These are phyloP conservation scores for Trogon melanurus DNA, from an alignment of 2,113 vertebrate species.

Conservation along the genomic window DNA sequence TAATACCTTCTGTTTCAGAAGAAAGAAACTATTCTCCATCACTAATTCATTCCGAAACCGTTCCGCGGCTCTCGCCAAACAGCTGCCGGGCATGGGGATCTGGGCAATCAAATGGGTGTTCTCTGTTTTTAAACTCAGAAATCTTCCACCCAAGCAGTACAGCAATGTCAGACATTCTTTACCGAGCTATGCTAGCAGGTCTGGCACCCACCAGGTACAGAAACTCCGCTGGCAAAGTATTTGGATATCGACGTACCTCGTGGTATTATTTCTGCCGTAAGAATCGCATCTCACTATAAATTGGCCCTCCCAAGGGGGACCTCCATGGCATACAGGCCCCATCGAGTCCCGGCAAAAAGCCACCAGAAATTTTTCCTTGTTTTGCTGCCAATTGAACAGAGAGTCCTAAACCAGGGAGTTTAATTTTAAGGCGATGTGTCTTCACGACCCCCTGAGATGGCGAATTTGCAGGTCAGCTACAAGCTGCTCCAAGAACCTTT, in stretches of 20 bases:
- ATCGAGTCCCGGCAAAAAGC: not conserved
- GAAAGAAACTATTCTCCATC: constrained; percentile 42
- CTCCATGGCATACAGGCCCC: not conserved
- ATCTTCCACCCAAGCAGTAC: not conserved
- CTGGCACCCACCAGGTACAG: not conserved
- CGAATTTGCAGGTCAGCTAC: not conserved
- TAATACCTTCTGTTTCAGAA: constrained; percentile 50
- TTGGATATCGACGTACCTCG: not conserved
- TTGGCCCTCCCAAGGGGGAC: not conserved
- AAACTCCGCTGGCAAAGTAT: not conserved
- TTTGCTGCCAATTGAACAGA: not conserved
- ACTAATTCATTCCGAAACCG: constrained; percentile 46
- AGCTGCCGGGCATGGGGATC: constrained; percentile 38
- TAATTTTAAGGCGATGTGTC: not conserved
- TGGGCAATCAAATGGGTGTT: constrained; percentile 6
- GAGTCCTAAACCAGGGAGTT: not conserved
- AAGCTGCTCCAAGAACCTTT: not conserved
- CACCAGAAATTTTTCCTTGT: not conserved
- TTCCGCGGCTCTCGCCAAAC: constrained; percentile 11
- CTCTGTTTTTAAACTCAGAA: not conserved
- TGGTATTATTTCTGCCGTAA: not conserved
- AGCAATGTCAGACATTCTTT: not conserved
- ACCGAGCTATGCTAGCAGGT: not conserved
- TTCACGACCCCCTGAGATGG: not conserved
- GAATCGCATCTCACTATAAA: not conserved